These are phyloP conservation scores for Pocillopora verrucosa DNA, from an alignment of 64 coral and sea anemone species.

Conservation along the genomic window DNA sequence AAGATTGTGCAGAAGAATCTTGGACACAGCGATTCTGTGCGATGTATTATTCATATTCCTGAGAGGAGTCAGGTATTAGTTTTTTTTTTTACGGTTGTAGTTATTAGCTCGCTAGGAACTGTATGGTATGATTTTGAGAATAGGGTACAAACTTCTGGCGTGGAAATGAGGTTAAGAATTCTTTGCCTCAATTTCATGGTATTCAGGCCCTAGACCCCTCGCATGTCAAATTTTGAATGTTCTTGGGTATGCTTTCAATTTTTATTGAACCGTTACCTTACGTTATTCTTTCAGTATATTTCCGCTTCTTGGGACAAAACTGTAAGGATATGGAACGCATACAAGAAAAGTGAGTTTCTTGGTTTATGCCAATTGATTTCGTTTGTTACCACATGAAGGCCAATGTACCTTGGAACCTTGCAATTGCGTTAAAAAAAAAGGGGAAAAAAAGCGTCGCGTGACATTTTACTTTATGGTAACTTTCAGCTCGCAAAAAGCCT, in stretches of 20 bases:
- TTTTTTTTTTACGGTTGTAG: neutral
- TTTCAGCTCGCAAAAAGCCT: conserved; percentile 43
- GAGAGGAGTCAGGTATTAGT: conserved; percentile 88
- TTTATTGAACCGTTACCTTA: neutral
- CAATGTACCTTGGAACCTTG: no score
- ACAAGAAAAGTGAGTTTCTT: conserved; percentile 86
- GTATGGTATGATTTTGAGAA: neutral
- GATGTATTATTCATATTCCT: conserved; percentile 91
- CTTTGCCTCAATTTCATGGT: no score
- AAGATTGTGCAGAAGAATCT: conserved; percentile 99
- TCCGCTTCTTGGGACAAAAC: conserved; percentile 98
- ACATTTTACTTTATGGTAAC: neutral
- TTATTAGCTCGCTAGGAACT: neutral
- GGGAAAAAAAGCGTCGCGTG: neutral
- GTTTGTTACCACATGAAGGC: no score
- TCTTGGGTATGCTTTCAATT: neutral
- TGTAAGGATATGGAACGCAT: conserved; percentile 97
- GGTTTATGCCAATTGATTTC: neutral
- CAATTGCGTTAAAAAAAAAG: neutral
- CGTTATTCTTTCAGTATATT: conserved; percentile 67
- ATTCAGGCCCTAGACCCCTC: no score
- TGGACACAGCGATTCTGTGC: conserved; percentile 90
- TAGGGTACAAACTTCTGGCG: no score
- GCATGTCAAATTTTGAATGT: neutral
- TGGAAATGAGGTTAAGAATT: no score